phyloP scores from a whole-genome alignment of 2,888 invertebrate species.

The Phania funesta region DNA sequence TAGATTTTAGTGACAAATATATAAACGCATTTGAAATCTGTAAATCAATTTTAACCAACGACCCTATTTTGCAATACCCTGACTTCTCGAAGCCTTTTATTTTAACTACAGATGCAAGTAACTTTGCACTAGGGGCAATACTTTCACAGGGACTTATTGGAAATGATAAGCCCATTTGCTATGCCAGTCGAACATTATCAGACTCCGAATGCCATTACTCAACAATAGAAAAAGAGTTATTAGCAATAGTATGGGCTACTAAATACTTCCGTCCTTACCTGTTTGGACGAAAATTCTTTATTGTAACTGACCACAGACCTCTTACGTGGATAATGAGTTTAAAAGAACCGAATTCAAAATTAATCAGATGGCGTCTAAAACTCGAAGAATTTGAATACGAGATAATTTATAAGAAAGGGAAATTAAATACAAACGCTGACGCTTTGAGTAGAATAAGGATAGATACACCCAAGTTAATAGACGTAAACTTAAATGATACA shows the following conservation, averaged over 20 bases:
- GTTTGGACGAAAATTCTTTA: not conserved
- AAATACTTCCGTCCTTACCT: no score
- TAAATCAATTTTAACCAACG: constrained; percentile 55
- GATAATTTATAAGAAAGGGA: constrained; percentile 39
- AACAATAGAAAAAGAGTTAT: constrained; percentile 63
- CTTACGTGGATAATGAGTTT: constrained; percentile 19
- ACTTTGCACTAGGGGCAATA: constrained; percentile 70
- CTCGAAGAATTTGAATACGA: no score
- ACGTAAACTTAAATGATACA: not conserved
- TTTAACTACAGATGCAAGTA: constrained; percentile 73
- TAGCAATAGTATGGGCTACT: constrained; percentile 42
- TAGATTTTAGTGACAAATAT: constrained; percentile 14
- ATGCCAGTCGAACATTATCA: constrained; percentile 70
- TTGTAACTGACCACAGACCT: constrained; percentile 15
- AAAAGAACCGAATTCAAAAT: constrained; percentile 38
- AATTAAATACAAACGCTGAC: not conserved
- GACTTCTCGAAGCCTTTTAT: constrained; percentile 73
- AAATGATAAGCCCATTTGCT: constrained; percentile 70
- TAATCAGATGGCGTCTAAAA: constrained; percentile 30
- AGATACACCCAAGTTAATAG: no score
- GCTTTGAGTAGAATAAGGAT: constrained; percentile 17
- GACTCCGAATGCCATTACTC: constrained; percentile 69
- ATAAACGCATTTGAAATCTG: constrained; percentile 55
- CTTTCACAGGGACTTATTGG: constrained; percentile 71
- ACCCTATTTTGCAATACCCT: constrained; percentile 54